These are phyloP conservation scores for Ammodytes dubius DNA, from an alignment of 2,113 vertebrate species.

Conservation along the genomic window DNA sequence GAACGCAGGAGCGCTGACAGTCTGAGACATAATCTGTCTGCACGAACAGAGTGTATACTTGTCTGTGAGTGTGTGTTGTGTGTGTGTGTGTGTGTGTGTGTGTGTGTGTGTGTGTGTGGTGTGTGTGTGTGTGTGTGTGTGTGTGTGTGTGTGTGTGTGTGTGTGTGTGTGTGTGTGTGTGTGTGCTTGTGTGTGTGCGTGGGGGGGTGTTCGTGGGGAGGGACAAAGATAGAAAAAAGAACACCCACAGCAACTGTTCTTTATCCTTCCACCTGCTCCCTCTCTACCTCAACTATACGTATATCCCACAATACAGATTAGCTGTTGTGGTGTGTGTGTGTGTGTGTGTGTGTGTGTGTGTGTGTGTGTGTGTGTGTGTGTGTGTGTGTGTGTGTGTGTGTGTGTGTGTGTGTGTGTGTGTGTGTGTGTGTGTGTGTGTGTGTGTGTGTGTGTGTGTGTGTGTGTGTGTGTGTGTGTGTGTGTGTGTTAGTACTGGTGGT, in stretches of 20 bases:
- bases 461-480: slow-evolving; percentile 36
- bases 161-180: slow-evolving; percentile 13
- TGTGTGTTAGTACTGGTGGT: slow-evolving; percentile 2
- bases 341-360: slow-evolving; percentile 3
- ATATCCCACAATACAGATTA: slow-evolving; percentile 64
- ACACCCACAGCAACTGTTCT: slow-evolving; percentile 55
- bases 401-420: slow-evolving; percentile 21
- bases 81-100: slow-evolving; percentile 27
- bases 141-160: slow-evolving; percentile 21
- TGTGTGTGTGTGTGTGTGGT: slow-evolving; percentile 18
- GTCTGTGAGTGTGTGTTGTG: slow-evolving; percentile 22
- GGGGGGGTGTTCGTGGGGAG: slow-evolving; percentile 30
- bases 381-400: slow-evolving; percentile 40
- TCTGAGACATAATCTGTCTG: slow-evolving; percentile 78
- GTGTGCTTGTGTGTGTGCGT: not conserved
- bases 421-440: slow-evolving; percentile 10
- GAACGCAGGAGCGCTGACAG: slow-evolving; percentile 81
- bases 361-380: slow-evolving; percentile 31
- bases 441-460: slow-evolving; percentile 24
- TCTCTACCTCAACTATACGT: slow-evolving; percentile 48
- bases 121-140: slow-evolving; percentile 26
- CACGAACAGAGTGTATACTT: slow-evolving; percentile 32
- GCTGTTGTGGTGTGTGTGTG: slow-evolving; percentile 12
- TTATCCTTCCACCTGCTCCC: slow-evolving; percentile 71
- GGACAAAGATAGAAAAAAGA: slow-evolving; percentile 63